Evolutionary conservation across 2,888 invertebrate species (phyloP).

Genomic region (Camptogramma bilineatum): DNA sequence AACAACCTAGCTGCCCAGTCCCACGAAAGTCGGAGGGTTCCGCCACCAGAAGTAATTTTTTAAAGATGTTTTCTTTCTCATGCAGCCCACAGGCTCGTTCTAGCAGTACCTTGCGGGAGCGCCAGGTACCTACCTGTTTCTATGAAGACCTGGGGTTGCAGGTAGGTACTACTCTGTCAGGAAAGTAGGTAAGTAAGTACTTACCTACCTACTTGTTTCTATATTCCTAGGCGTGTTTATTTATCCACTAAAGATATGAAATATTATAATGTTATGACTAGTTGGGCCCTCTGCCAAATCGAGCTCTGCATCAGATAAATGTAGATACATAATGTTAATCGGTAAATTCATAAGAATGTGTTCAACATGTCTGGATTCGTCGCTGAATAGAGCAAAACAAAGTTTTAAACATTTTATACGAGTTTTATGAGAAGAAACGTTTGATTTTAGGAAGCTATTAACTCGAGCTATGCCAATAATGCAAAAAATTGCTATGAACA

Average conservation of each 20-base stretch:
- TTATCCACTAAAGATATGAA: constrained; percentile 60
- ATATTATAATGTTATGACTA: constrained; percentile 63
- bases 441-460: constrained; percentile 51
- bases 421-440: constrained; percentile 48
- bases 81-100: too few relatives aligned
- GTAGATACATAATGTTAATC: constrained; percentile 51
- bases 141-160: too few relatives aligned
- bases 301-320: constrained; percentile 61
- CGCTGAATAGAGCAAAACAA: constrained; percentile 53
- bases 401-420: constrained; percentile 51
- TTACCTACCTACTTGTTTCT: constrained; percentile 25
- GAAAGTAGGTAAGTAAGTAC: background rate
- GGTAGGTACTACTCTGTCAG: too few relatives aligned
- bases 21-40: too few relatives aligned
- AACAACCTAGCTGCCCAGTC: too few relatives aligned
- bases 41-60: too few relatives aligned
- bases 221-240: constrained; percentile 50
- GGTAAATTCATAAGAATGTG: constrained; percentile 65
- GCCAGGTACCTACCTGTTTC: too few relatives aligned
- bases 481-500: constrained; percentile 45
- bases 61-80: too few relatives aligned
- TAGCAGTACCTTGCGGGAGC: too few relatives aligned
- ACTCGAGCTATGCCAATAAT: constrained; percentile 50
- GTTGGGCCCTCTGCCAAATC: constrained; percentile 69
- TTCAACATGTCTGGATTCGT: constrained; percentile 57